Evolutionary conservation across 2,113 vertebrate species (phyloP).

Genomic region (Chelonoidis abingdonii): DNA sequence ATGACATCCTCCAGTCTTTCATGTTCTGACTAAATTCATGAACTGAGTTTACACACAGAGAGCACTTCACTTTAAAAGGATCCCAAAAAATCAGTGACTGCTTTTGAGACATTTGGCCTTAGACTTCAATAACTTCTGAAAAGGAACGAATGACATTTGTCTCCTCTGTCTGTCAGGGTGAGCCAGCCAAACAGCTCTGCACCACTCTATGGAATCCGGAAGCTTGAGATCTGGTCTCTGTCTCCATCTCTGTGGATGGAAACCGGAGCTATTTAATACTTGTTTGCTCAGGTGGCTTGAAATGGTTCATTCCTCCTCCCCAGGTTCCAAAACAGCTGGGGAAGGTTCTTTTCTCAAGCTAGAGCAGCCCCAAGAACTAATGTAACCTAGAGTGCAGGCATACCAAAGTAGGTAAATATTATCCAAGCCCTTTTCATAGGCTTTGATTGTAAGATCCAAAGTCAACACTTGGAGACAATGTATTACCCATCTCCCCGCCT

Average conservation of each 20-base stretch:
- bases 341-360: background rate
- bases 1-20: background rate
- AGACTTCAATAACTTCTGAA: background rate
- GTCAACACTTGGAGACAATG: background rate
- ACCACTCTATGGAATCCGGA: accelerated
- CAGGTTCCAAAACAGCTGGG: background rate
- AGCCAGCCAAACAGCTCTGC: background rate
- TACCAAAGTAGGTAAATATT: conserved; percentile 17
- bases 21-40: background rate
- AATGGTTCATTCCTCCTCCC: conserved; percentile 27
- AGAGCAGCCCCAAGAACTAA: background rate
- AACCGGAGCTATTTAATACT: background rate
- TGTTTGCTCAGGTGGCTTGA: background rate
- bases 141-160: background rate
- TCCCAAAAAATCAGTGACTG: background rate
- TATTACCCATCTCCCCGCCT: background rate
- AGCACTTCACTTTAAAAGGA: background rate
- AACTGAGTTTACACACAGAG: background rate
- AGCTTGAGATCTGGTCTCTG: background rate
- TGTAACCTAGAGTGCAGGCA: background rate
- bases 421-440: background rate
- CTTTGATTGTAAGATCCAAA: background rate
- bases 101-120: background rate
- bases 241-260: background rate
- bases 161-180: background rate